Evolutionary conservation across 2,888 invertebrate genomes (phyloP).

Genomic region (Esperia sulphurella): DNA sequence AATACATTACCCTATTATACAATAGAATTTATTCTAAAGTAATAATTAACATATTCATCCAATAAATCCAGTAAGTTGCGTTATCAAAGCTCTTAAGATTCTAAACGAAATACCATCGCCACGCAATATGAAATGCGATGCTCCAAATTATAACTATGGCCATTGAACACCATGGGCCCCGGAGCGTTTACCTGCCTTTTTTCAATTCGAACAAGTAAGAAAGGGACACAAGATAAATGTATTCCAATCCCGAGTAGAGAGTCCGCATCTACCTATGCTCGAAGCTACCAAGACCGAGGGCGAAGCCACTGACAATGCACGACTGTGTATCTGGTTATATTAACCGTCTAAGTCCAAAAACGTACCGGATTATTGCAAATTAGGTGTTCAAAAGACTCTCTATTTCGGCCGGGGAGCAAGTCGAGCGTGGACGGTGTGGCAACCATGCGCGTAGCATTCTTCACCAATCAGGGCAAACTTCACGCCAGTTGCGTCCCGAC

Average conservation of each 20-base stretch:
- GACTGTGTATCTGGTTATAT: constrained; percentile 73
- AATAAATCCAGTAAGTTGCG: neutral
- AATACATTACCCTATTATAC: too few relatives aligned
- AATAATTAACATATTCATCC: neutral
- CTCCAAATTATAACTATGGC: constrained; percentile 27
- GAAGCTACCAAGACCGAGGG: constrained; percentile 66
- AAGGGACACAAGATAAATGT: constrained; percentile 51
- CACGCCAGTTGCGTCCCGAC: constrained; percentile 70
- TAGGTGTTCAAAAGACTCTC: constrained; percentile 47
- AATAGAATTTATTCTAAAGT: too few relatives aligned
- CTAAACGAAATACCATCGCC: neutral
- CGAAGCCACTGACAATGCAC: constrained; percentile 75
- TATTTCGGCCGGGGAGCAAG: constrained; percentile 52
- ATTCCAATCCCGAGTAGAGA: constrained; percentile 48
- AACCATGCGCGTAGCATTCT: constrained; percentile 77
- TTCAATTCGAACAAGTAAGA: constrained; percentile 54
- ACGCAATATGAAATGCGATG: constrained; percentile 9
- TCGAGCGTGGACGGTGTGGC: constrained; percentile 70
- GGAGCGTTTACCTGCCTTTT: constrained; percentile 67
- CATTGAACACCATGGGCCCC: constrained; percentile 48
- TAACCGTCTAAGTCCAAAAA: constrained; percentile 49
- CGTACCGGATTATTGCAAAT: constrained; percentile 43
- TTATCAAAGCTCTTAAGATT: neutral
- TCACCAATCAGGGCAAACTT: constrained; percentile 70
- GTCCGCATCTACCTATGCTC: constrained; percentile 30